Percentiles rank a stretch among this genome's conserved stretches.
Conservation (phyloP, 1,140 invertebrate species). For the Zaprionus taronus region DNA sequence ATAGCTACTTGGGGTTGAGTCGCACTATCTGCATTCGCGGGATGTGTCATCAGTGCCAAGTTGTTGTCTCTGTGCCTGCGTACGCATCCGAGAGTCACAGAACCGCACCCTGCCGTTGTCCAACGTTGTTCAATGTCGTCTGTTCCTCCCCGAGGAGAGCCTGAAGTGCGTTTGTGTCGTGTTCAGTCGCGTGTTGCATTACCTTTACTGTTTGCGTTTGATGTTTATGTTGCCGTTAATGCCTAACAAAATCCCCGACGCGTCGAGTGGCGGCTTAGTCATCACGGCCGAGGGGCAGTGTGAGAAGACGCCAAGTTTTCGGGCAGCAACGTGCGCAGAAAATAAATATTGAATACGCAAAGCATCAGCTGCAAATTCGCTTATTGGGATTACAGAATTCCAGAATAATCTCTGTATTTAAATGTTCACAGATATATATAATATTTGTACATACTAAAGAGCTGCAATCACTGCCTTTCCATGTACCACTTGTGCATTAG, state of each 20-base stretch:
- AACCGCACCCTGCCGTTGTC: slow-evolving; percentile 1
- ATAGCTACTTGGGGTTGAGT: not conserved
- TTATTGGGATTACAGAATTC: not conserved
- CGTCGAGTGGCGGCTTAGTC: slow-evolving; percentile 17
- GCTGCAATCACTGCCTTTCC: too few species aligned
- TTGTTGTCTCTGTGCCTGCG: slow-evolving; percentile 6
- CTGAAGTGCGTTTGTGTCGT: slow-evolving; percentile 1
- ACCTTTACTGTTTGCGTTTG: slow-evolving; percentile 62
- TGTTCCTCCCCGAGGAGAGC: slow-evolving; percentile 1
- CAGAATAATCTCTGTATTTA: too few species aligned
- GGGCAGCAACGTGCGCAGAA: slow-evolving; percentile 6
- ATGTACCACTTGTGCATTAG: accelerated
- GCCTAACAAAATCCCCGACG: not conserved
- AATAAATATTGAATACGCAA: slow-evolving; percentile 2
- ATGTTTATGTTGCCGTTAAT: slow-evolving; percentile 7
- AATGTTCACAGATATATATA: too few species aligned
- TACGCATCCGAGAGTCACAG: slow-evolving; percentile 18
- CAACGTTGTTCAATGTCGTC: slow-evolving; percentile 16
- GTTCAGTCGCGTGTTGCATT: slow-evolving; percentile 61
- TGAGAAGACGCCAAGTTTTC: not conserved
- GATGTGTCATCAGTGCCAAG: slow-evolving; percentile 38
- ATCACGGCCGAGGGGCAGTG: not conserved
- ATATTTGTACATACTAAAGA: too few species aligned
- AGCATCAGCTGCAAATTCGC: not conserved
- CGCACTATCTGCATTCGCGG: slow-evolving; percentile 5